These are phyloP conservation scores for Lasioglossum marginatum DNA, from an alignment of 2,888 invertebrate species.

Conservation along the genomic window DNA sequence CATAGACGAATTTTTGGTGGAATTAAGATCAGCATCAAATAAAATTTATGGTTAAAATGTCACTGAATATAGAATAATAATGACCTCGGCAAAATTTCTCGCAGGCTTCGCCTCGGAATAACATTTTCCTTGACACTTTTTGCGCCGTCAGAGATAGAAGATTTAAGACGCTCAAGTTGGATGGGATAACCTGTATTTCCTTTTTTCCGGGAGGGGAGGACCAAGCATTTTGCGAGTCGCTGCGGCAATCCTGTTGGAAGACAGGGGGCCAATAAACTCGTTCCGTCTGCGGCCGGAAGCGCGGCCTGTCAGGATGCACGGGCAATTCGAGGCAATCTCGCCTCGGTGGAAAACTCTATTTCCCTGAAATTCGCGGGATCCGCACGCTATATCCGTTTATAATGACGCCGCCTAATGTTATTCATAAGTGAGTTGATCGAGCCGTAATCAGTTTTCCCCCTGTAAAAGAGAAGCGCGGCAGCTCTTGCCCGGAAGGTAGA, in stretches of 20 bases:
- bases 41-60: not conserved
- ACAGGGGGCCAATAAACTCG: slow-evolving; percentile 14
- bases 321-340: slow-evolving; percentile 23
- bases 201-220: not conserved
- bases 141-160: not conserved
- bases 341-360: slow-evolving; percentile 14
- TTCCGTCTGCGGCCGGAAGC: not conserved
- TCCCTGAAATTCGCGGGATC: slow-evolving; percentile 26
- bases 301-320: not conserved
- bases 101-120: not conserved
- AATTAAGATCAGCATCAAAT: not conserved
- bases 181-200: not conserved
- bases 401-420: slow-evolving; percentile 47
- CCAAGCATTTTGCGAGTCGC: not conserved
- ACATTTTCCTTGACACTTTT: not conserved
- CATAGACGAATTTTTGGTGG: too few species aligned
- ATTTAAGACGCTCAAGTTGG: slow-evolving; percentile 4
- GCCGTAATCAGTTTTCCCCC: slow-evolving; percentile 38
- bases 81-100: not conserved
- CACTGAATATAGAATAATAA: not conserved
- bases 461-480: not conserved
- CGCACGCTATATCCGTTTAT: slow-evolving; percentile 33
- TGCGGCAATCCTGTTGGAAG: not conserved
- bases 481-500: not conserved
- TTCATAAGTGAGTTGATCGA: slow-evolving; percentile 42